Conservation (phyloP, 2,888 invertebrate species). For the Drosophila neoperkinsi region DNA sequence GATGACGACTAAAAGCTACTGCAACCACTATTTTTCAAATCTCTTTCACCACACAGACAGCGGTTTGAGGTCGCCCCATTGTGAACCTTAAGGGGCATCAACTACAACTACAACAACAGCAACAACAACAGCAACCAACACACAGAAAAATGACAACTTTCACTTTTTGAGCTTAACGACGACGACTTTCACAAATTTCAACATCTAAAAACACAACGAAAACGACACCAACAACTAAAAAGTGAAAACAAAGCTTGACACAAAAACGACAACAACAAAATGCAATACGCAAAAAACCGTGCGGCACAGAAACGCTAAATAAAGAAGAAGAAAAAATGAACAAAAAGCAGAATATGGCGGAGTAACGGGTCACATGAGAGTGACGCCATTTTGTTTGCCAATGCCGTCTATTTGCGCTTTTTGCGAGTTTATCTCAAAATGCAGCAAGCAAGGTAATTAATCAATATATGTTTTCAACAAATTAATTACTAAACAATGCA, state of each 20-base stretch:
- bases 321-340: conserved; percentile 26
- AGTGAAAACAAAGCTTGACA: conserved; percentile 31
- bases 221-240: conserved; percentile 33
- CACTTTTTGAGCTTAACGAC: conserved; percentile 51
- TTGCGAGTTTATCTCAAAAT: conserved; percentile 48
- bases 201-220: conserved; percentile 28
- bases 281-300: conserved; percentile 63
- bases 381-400: conserved; percentile 78
- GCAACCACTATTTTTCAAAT: conserved; percentile 23
- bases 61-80: conserved; percentile 33
- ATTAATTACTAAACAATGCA: conserved; percentile 70
- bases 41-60: conserved; percentile 29
- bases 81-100: conserved; percentile 38
- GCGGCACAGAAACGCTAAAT: conserved; percentile 42
- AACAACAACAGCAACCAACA: conserved; percentile 26
- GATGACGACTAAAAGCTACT: conserved; percentile 70
- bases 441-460: conserved; percentile 69
- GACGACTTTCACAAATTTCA: conserved; percentile 38
- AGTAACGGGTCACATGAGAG: conserved; percentile 72
- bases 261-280: conserved; percentile 42
- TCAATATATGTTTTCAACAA: conserved; percentile 64
- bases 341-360: conserved; percentile 74
- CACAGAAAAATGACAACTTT: conserved; percentile 41
- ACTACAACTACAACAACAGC: conserved; percentile 34
- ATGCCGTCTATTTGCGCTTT: conserved; percentile 73